phyloP scores from a whole-genome alignment of 2,113 vertebrate species.

The Tautogolabrus adspersus region DNA sequence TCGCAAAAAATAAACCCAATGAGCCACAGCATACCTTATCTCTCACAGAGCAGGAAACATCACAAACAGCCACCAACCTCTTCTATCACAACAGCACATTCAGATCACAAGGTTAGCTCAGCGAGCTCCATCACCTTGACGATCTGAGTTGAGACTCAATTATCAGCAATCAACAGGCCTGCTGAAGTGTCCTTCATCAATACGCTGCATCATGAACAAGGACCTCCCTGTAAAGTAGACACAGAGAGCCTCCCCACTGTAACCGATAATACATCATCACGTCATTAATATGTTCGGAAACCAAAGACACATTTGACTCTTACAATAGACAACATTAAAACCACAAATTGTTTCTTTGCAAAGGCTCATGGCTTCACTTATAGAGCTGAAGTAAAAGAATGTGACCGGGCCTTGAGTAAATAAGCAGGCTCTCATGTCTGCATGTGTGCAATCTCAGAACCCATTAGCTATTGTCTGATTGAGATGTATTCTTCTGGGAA shows the following conservation, averaged over 20 bases:
- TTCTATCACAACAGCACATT: neutral
- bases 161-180: constrained; percentile 2
- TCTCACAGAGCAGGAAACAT: neutral
- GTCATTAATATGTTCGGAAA: constrained; percentile 22
- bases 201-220: constrained; percentile 9
- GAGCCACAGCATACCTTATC: neutral
- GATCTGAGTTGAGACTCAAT: neutral
- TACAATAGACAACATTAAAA: neutral
- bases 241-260: neutral
- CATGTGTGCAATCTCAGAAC: no score
- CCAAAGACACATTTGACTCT: neutral
- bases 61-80: neutral
- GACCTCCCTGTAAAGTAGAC: neutral
- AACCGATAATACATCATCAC: neutral
- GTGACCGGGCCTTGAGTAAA: no score
- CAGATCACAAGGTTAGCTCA: neutral
- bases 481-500: no score
- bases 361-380: neutral
- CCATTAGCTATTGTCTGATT: no score
- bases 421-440: no score
- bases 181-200: constrained; percentile 28
- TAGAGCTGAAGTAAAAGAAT: neutral
- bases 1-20: neutral
- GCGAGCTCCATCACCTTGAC: neutral
- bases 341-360: neutral